Conservation (phyloP, 2,797 vertebrate genomes). For the Characodon lateralis region DNA sequence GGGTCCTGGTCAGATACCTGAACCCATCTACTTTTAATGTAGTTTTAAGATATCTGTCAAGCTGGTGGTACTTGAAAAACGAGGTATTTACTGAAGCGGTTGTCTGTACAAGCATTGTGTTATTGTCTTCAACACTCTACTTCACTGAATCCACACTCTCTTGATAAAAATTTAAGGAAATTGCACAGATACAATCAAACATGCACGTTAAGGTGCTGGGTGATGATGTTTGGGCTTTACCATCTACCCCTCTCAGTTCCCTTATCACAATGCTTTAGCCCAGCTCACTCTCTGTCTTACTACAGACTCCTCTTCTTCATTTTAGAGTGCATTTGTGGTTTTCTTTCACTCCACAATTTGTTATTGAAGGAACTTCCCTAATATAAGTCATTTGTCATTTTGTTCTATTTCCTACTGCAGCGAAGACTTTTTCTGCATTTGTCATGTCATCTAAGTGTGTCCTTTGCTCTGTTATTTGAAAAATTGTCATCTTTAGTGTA, state of each 20-base stretch:
- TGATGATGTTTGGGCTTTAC: too few relatives aligned
- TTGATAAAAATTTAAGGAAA: not conserved
- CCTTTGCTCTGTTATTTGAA: not conserved
- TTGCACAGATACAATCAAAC: not conserved
- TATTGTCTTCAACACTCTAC: not conserved
- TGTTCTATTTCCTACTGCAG: not conserved
- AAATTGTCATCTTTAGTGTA: not conserved
- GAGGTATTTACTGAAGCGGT: not conserved
- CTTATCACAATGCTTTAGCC: not conserved
- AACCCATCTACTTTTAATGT: not conserved
- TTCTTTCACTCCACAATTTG: not conserved
- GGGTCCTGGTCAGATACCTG: not conserved
- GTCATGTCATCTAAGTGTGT: constrained; percentile 8
- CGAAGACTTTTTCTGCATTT: constrained; percentile 7
- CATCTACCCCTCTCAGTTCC: too few relatives aligned
- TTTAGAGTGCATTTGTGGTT: not conserved
- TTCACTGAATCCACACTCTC: not conserved
- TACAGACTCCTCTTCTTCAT: not conserved
- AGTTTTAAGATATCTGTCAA: not conserved
- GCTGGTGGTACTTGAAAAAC: not conserved
- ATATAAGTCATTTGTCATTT: not conserved
- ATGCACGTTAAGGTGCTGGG: not conserved
- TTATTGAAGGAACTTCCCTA: not conserved
- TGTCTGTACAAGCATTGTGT: not conserved
- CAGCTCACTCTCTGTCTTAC: not conserved